Percentiles rank a stretch among this genome's conserved stretches.
phyloP scores from a whole-genome alignment of 64 coral and sea anemone genomes.

The Hydrozoanthus tunicans region DNA sequence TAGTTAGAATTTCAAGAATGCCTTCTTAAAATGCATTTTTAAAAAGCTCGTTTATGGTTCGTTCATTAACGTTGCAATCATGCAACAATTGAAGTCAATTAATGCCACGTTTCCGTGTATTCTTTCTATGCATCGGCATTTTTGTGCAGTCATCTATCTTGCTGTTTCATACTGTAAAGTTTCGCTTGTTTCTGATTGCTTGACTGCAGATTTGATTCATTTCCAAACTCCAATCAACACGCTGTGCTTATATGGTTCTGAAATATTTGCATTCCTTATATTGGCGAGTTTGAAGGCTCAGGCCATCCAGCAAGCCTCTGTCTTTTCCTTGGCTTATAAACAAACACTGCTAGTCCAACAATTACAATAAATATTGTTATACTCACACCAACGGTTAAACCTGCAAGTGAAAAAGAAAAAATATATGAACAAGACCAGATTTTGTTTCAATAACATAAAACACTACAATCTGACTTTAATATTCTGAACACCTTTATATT shows the following conservation, averaged over 20 bases:
- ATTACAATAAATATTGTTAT: conserved; percentile 32
- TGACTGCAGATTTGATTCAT: background rate
- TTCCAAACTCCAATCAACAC: background rate
- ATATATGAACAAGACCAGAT: background rate
- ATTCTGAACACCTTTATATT: background rate
- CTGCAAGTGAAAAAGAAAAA: conserved; percentile 8
- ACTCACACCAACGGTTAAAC: conserved; percentile 53
- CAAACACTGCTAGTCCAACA: conserved; percentile 30
- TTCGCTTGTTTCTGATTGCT: background rate
- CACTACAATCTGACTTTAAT: background rate
- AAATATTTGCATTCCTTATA: background rate
- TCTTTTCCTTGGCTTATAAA: conserved; percentile 43
- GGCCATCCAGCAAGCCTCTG: background rate
- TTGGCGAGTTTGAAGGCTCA: conserved; percentile 16
- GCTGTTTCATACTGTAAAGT: too few species aligned
- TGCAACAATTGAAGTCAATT: background rate
- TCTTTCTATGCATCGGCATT: too few species aligned
- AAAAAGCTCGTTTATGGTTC: too few species aligned
- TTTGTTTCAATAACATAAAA: background rate
- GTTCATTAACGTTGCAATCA: background rate
- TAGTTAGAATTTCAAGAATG: too few species aligned
- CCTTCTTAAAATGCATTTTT: too few species aligned
- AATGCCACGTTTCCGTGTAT: background rate
- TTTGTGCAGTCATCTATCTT: too few species aligned
- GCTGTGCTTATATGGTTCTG: background rate